A percentile compares a stretch with the other conserved stretches of the same genome.
Evolutionary conservation across 2,888 invertebrate genomes (phyloP).

Genomic region (Molorchus minor): DNA sequence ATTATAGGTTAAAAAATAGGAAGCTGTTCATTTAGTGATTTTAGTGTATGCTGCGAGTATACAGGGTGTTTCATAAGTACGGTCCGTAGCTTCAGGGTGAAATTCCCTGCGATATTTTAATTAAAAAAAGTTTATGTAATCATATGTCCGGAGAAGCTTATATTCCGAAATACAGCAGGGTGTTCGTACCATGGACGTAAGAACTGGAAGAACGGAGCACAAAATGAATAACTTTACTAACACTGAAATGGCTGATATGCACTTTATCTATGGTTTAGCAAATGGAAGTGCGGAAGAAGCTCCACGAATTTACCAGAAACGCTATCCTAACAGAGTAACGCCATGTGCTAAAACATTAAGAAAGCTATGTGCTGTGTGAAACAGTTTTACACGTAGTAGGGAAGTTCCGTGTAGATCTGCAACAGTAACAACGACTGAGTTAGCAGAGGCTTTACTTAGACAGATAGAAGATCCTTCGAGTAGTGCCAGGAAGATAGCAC

Average conservation of each 20-base stretch:
- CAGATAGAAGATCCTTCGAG: slow-evolving; percentile 19
- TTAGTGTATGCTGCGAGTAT: too few species aligned
- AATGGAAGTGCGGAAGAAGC: not conserved
- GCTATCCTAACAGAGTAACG: not conserved
- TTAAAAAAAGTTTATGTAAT: too few species aligned
- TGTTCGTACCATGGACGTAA: too few species aligned
- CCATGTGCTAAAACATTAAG: not conserved
- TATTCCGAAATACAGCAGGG: not conserved
- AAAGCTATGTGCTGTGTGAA: too few species aligned
- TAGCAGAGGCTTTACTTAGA: slow-evolving; percentile 17
- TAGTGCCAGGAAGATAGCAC: slow-evolving; percentile 25
- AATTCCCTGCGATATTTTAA: not conserved
- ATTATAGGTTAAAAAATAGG: too few species aligned
- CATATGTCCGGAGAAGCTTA: not conserved
- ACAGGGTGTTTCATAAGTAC: not conserved
- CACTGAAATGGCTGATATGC: not conserved
- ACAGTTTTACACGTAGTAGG: too few species aligned
- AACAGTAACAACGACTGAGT: not conserved
- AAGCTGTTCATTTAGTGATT: too few species aligned
- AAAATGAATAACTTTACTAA: not conserved
- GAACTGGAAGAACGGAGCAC: too few species aligned
- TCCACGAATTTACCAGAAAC: not conserved
- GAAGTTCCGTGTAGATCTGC: too few species aligned
- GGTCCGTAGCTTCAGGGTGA: too few species aligned
- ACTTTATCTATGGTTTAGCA: not conserved